These are phyloP conservation scores for Ctena decussata DNA, from an alignment of 2,888 invertebrate species.

Conservation along the genomic window DNA sequence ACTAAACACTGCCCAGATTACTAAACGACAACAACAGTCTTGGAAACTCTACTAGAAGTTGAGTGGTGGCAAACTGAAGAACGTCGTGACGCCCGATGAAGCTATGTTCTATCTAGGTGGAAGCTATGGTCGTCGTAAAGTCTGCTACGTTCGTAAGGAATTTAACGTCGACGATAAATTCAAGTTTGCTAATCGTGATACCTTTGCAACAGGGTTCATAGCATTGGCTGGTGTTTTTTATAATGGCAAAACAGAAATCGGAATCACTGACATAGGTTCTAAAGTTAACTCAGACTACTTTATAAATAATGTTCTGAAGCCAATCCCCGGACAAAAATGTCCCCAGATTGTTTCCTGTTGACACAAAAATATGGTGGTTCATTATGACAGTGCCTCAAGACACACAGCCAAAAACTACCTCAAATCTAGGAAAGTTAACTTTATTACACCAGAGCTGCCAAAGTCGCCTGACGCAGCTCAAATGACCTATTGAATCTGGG, in stretches of 20 bases:
- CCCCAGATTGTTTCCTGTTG: too few species aligned
- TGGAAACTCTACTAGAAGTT: not conserved
- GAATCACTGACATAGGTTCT: not conserved
- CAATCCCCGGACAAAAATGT: not conserved
- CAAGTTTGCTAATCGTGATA: slow-evolving; percentile 24
- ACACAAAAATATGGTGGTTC: too few species aligned
- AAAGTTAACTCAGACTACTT: slow-evolving; percentile 5
- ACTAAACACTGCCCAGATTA: not conserved
- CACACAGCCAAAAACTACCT: too few species aligned
- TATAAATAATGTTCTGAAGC: slow-evolving; percentile 15
- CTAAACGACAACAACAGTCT: not conserved
- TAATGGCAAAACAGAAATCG: slow-evolving; percentile 16
- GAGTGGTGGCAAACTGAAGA: not conserved
- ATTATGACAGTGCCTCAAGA: too few species aligned
- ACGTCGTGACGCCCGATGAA: not conserved
- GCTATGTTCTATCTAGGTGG: slow-evolving; percentile 18
- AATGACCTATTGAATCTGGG: too few species aligned
- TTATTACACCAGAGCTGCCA: too few species aligned
- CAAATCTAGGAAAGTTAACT: too few species aligned
- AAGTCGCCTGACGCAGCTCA: too few species aligned
- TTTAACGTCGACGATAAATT: not conserved
- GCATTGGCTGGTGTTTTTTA: slow-evolving; percentile 21
- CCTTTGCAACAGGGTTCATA: slow-evolving; percentile 16
- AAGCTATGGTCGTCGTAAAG: slow-evolving; percentile 3
- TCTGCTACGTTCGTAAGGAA: not conserved